phyloP scores from a whole-genome alignment of 1,140 invertebrate species.

The Drosophila yakuba region DNA sequence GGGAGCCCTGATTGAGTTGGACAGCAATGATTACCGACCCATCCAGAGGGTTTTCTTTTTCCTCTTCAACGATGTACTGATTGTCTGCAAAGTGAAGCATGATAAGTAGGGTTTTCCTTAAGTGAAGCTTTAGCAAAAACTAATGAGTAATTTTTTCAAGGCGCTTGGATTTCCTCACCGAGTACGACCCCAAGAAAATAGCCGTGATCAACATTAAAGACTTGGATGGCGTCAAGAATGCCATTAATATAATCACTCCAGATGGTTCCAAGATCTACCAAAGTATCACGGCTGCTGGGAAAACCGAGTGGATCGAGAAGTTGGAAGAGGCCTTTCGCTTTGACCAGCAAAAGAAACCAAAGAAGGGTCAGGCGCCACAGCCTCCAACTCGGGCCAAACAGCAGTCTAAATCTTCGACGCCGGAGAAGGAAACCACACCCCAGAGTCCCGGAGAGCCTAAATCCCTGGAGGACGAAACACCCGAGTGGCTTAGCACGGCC shows the following conservation, averaged over 20 bases:
- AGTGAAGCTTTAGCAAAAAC: background rate
- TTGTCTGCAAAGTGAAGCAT: constrained; percentile 87
- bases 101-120: constrained; percentile 81
- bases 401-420: constrained; percentile 77
- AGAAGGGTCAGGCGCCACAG: constrained; percentile 85
- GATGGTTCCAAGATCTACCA: constrained; percentile 97
- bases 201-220: constrained; percentile 98
- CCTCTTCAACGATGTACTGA: constrained; percentile 94
- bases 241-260: constrained; percentile 97
- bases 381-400: constrained; percentile 87
- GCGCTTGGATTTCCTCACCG: constrained; percentile 94
- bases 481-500: constrained; percentile 96
- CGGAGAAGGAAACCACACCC: constrained; percentile 59
- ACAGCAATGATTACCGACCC: constrained; percentile 93
- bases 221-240: constrained; percentile 94
- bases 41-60: constrained; percentile 96
- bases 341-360: constrained; percentile 87
- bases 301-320: constrained; percentile 98
- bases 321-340: constrained; percentile 96
- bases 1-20: constrained; percentile 95
- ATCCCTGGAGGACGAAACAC: constrained; percentile 86
- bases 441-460: constrained; percentile 83
- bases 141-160: constrained; percentile 83
- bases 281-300: constrained; percentile 92
- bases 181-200: constrained; percentile 96